These are phyloP conservation scores for Hyperopisus bebe DNA, from an alignment of 2,113 vertebrate species.

Conservation along the genomic window DNA sequence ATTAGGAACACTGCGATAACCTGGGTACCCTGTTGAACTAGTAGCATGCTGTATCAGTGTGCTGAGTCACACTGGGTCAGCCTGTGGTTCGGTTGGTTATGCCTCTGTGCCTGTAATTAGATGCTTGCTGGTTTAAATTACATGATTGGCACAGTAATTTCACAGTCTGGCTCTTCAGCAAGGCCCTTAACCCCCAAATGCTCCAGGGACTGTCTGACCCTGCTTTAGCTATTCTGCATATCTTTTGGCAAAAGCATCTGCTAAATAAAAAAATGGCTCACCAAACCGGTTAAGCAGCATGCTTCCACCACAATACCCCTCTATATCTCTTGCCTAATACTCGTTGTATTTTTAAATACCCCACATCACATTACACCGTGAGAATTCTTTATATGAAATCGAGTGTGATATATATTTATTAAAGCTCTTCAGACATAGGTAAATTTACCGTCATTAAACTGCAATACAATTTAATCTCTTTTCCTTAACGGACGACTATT, in stretches of 20 bases:
- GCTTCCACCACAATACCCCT: neutral
- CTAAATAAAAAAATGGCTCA: neutral
- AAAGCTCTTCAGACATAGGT: neutral
- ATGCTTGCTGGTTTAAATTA: neutral
- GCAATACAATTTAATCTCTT: neutral
- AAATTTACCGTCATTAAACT: neutral
- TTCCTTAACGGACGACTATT: neutral
- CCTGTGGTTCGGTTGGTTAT: neutral
- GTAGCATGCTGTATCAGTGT: neutral
- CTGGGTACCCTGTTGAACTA: neutral
- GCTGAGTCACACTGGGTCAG: neutral
- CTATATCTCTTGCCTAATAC: neutral
- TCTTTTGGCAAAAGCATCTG: neutral
- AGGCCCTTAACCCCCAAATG: neutral
- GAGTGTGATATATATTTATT: neutral
- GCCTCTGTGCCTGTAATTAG: neutral
- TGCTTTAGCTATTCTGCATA: neutral
- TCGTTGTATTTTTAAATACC: neutral
- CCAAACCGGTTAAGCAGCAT: constrained; percentile 3
- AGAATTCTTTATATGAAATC: neutral
- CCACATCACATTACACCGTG: neutral
- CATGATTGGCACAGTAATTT: neutral
- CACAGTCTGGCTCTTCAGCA: neutral
- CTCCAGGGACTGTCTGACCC: neutral
- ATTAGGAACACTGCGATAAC: neutral